These are phyloP conservation scores for Dipodomys spectabilis DNA, from an alignment of 2,113 vertebrate genomes.

Conservation along the genomic window DNA sequence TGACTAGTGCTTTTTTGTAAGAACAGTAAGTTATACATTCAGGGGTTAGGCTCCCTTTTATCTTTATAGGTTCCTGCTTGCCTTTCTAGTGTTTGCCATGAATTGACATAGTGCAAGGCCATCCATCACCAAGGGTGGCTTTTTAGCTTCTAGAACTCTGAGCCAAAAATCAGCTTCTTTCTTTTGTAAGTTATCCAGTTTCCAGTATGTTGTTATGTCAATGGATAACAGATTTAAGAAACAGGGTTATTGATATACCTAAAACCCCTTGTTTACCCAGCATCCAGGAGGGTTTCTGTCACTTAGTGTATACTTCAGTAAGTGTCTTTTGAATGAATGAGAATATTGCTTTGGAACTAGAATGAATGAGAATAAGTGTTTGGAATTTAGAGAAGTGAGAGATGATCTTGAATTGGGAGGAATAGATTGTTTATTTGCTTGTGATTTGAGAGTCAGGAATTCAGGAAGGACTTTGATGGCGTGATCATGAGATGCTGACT, in stretches of 20 bases:
- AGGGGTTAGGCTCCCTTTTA: not conserved
- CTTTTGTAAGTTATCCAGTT: not conserved
- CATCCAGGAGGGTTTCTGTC: not conserved
- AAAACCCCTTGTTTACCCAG: not conserved
- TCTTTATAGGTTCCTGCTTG: not conserved
- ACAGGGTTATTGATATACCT: not conserved
- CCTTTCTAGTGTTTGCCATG: not conserved
- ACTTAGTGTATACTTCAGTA: not conserved
- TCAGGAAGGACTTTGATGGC: not conserved
- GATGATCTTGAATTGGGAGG: not conserved
- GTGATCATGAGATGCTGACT: not conserved
- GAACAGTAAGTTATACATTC: not conserved
- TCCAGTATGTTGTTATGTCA: not conserved
- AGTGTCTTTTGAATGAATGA: not conserved
- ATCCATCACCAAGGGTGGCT: not conserved
- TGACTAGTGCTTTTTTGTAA: not conserved
- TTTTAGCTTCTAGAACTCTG: not conserved
- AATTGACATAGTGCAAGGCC: not conserved
- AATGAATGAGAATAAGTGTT: slow-evolving; percentile 2
- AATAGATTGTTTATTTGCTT: not conserved
- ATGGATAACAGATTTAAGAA: not conserved
- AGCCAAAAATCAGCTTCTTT: not conserved
- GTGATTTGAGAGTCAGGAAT: not conserved
- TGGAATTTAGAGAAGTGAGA: slow-evolving; percentile 20
- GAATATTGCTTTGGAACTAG: not conserved